Evolutionary conservation across 2,888 invertebrate genomes (phyloP), one percentile per base, ranked within the genome.

Genomic region (Malachius bipustulatus): DNA sequence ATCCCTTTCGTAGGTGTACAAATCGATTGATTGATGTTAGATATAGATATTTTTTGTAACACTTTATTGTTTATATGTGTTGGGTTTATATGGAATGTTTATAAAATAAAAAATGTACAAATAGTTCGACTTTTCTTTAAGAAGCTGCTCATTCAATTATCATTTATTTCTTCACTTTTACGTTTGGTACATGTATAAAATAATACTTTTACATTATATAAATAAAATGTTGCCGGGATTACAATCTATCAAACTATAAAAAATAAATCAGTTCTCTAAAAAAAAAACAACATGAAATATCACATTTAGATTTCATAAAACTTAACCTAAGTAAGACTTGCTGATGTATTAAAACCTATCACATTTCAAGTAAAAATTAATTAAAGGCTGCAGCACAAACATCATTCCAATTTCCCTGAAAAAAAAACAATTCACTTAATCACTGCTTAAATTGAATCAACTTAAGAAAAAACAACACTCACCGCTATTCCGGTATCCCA

Each of bases 401-500:
- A 34, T 58, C 51, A 40, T 57, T 56, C 51, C 51, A 72, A 44
- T 69, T 70, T 14, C 69, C 72, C 71, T 71, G 48, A 4, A 66
- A 64, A 43, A 48, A 41, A 43, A 36, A 19, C 37, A 28, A n/a
- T 6, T 19, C n/a, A 8, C n/a, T n/a, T n/a, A n/a, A n/a, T n/a
- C n/a, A n/a, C n/a, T n/a, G n/a, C n/a, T n/a, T n/a, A n/a, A n/a
- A n/a, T n/a, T n/a, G n/a, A n/a, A n/a, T n/a, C n/a, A n/a, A n/a
- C n/a, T n/a, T n/a, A n/a, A n/a, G n/a, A n/a, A n/a, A n/a, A n/a
- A n/a, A n/a, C n/a, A n/a, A n/a, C n/a, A 47, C 65, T 64, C 43
- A 73, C 73, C 41, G 66, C 61, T 39, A 82, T 75, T 16, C 82
- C 77, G 28, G 71, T 64, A 51, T 76, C 77, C 90, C 90, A 91